phyloP scores from a whole-genome alignment of 2,888 invertebrate genomes.

The Euplagia quadripunctaria region DNA sequence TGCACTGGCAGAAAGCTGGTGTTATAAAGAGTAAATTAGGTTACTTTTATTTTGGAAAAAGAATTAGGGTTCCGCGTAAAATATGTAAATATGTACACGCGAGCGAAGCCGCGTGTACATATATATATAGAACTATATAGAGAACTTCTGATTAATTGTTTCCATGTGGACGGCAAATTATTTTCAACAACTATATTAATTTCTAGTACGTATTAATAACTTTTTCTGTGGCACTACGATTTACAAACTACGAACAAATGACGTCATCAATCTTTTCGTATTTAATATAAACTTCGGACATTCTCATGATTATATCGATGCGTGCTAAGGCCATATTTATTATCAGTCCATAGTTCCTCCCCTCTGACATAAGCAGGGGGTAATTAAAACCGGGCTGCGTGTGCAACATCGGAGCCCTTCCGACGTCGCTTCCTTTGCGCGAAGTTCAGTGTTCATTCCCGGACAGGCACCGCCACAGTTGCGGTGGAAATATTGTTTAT shows the following conservation, averaged over 20 bases:
- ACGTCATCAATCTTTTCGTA: constrained; percentile 32
- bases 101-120: no score
- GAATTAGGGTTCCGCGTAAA: no score
- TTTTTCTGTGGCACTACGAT: background rate
- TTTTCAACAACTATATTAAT: no score
- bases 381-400: constrained; percentile 67
- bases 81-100: no score
- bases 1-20: no score
- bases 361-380: constrained; percentile 36
- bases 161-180: no score
- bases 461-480: constrained; percentile 48
- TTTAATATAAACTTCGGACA: constrained; percentile 40
- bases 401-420: constrained; percentile 59
- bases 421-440: constrained; percentile 61
- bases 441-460: constrained; percentile 50
- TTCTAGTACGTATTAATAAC: no score
- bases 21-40: no score
- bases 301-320: constrained; percentile 65
- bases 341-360: constrained; percentile 43
- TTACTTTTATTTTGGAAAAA: no score
- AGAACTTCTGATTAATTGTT: no score
- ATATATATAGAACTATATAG: no score
- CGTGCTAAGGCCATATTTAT: constrained; percentile 73
- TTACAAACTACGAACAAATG: background rate
- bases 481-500: constrained; percentile 51